Evolutionary conservation across 2,113 vertebrate genomes (phyloP).

Genomic region (Equus quagga): DNA sequence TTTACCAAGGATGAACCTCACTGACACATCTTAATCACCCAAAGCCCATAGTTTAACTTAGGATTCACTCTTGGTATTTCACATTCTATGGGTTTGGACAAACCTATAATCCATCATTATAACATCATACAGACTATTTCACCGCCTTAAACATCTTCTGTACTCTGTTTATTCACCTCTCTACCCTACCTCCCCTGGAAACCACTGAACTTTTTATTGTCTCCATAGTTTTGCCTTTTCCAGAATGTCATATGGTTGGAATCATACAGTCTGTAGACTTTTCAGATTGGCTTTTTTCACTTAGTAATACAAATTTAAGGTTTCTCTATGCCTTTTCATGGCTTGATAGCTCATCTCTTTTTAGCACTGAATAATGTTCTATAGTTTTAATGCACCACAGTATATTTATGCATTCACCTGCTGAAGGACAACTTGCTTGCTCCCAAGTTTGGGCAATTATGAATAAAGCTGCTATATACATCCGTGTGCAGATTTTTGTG

Average conservation of each 20-base stretch:
- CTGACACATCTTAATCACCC: not conserved
- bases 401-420: not conserved
- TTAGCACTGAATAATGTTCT: not conserved
- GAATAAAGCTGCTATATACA: not conserved
- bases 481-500: not conserved
- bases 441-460: not conserved
- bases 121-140: not conserved
- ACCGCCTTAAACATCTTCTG: not conserved
- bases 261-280: not conserved
- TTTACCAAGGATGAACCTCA: not conserved
- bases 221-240: conserved; percentile 3
- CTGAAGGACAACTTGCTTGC: not conserved
- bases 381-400: not conserved
- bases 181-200: not conserved
- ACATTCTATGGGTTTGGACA: not conserved
- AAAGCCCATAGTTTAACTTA: not conserved
- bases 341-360: not conserved
- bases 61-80: not conserved
- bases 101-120: not conserved
- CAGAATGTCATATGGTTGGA: not conserved
- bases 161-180: not conserved
- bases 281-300: not conserved
- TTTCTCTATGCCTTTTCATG: not conserved
- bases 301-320: not conserved
- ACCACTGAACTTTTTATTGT: not conserved